Evolutionary conservation across 2,113 vertebrate species (phyloP).

Genomic region (Hylia prasina): DNA sequence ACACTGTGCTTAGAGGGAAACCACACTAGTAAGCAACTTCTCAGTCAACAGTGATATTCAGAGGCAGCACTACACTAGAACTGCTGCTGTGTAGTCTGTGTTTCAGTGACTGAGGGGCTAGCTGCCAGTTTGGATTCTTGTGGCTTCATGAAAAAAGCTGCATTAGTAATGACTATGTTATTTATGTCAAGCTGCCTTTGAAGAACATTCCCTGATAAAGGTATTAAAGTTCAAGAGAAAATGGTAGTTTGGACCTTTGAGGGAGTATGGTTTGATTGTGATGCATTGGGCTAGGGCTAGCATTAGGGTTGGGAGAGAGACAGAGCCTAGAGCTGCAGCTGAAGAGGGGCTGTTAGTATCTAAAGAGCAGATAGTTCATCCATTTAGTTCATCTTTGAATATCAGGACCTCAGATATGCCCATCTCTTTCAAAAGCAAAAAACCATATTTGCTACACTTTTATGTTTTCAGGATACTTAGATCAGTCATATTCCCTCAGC

Average conservation of each 20-base stretch:
- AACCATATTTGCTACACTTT: background rate
- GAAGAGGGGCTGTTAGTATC: background rate
- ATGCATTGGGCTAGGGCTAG: background rate
- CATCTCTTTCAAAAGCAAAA: background rate
- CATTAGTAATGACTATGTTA: background rate
- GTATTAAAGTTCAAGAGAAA: background rate
- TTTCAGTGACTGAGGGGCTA: background rate
- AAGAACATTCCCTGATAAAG: background rate
- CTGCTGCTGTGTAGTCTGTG: background rate
- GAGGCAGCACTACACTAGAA: background rate
- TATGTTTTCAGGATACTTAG: background rate
- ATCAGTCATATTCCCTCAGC: background rate
- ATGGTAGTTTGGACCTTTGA: background rate
- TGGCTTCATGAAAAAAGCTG: background rate
- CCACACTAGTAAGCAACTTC: background rate
- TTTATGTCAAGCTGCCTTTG: background rate
- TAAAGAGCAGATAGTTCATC: background rate
- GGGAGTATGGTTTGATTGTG: background rate
- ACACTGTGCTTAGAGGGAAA: background rate
- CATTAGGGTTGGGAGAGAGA: background rate
- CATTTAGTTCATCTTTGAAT: background rate
- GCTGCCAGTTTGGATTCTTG: background rate
- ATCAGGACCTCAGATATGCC: background rate
- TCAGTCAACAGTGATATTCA: background rate
- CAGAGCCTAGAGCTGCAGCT: background rate